Percentiles rank a stretch among this genome's conserved stretches.
phyloP scores from a whole-genome alignment of 2,888 invertebrate species.

The Troilus luridus region DNA sequence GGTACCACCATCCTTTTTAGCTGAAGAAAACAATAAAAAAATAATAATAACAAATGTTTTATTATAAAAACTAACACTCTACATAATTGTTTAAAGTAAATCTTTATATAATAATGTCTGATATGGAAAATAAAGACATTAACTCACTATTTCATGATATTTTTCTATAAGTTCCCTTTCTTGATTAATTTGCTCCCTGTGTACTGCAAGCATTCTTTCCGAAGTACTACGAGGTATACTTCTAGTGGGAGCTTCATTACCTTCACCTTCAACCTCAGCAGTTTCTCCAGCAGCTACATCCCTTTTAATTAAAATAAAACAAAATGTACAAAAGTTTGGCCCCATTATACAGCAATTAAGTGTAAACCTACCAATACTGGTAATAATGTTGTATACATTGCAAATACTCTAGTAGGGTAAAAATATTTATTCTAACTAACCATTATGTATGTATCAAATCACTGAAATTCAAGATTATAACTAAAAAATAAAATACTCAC shows the following conservation, averaged over 20 bases:
- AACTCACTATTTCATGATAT: conserved; percentile 80
- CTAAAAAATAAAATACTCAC: conserved; percentile 72
- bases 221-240: conserved; percentile 76
- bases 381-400: not conserved
- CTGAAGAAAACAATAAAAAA: too few species aligned
- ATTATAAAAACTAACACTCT: too few species aligned
- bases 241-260: conserved; percentile 67
- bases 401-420: too few species aligned
- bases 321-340: not conserved
- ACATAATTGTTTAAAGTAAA: too few species aligned
- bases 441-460: not conserved
- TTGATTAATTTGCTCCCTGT: conserved; percentile 78
- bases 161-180: conserved; percentile 86
- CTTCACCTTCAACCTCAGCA: conserved; percentile 43
- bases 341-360: not conserved
- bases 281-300: conserved; percentile 46
- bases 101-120: not conserved
- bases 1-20: too few species aligned
- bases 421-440: not conserved
- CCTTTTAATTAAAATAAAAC: conserved; percentile 23
- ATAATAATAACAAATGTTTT: too few species aligned
- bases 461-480: not conserved
- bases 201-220: conserved; percentile 76
- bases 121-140: conserved; percentile 23
- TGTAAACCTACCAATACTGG: not conserved